phyloP scores from a whole-genome alignment of 2,888 invertebrate species.

The Pandemis cinnamomeana region DNA sequence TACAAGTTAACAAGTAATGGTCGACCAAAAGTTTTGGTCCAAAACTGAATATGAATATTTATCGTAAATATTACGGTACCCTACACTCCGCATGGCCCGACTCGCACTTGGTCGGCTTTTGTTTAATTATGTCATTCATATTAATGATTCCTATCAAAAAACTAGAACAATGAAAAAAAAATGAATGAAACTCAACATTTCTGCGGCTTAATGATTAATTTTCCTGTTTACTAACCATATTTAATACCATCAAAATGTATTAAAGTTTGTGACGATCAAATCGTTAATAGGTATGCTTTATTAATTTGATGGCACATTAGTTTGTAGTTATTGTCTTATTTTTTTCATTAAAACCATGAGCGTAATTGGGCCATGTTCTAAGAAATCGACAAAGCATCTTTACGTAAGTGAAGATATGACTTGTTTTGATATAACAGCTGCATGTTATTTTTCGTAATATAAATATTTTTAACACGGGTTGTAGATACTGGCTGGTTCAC shows the following conservation, averaged over 20 bases:
- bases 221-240: constrained; percentile 14
- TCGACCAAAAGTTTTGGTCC: too few relatives aligned
- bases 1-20: too few relatives aligned
- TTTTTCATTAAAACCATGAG: neutral
- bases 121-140: neutral
- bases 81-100: too few relatives aligned
- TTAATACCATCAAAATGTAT: neutral
- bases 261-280: neutral
- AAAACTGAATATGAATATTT: too few relatives aligned
- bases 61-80: too few relatives aligned
- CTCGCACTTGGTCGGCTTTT: too few relatives aligned
- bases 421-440: constrained; percentile 16
- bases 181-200: neutral
- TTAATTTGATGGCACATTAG: neutral
- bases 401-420: neutral
- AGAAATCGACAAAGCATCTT: neutral
- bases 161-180: neutral
- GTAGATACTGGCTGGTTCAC: neutral
- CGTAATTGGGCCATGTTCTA: neutral
- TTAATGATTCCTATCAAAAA: neutral
- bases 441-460: constrained; percentile 3
- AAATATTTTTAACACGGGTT: constrained; percentile 9
- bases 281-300: neutral
- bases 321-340: neutral
- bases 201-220: neutral